phyloP scores from a whole-genome alignment of 2,113 vertebrate species.

The Ceyx cyanopectus region DNA sequence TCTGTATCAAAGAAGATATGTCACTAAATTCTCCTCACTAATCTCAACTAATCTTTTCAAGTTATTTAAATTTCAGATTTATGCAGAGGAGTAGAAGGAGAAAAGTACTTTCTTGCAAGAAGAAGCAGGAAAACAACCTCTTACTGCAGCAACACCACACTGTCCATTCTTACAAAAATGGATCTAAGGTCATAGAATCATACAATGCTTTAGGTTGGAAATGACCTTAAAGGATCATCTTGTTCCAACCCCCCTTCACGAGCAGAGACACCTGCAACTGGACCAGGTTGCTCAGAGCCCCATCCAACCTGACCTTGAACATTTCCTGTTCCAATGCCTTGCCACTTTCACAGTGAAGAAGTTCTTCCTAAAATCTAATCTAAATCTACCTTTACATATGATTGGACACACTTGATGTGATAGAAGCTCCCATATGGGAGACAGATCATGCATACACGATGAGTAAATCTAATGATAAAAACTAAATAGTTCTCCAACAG shows the following conservation, averaged over 20 bases:
- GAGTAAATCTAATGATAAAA: background rate
- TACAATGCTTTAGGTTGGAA: background rate
- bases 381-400: too few relatives aligned
- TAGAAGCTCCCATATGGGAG: background rate
- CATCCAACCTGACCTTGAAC: background rate
- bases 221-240: background rate
- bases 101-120: background rate
- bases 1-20: background rate
- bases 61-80: constrained; percentile 17
- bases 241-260: background rate
- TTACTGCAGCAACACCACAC: background rate
- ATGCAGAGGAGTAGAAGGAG: background rate
- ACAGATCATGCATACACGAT: background rate
- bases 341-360: background rate
- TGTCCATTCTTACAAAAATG: background rate
- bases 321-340: background rate
- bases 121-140: background rate
- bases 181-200: background rate
- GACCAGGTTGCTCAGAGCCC: background rate
- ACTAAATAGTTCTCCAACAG: background rate
- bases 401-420: too few relatives aligned
- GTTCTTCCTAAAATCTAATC: background rate
- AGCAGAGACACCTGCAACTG: background rate
- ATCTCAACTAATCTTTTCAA: background rate
- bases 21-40: background rate